Base-by-base conservation (phyloP, 2,888 invertebrate genomes). In the Drosophila cognata region DNA sequence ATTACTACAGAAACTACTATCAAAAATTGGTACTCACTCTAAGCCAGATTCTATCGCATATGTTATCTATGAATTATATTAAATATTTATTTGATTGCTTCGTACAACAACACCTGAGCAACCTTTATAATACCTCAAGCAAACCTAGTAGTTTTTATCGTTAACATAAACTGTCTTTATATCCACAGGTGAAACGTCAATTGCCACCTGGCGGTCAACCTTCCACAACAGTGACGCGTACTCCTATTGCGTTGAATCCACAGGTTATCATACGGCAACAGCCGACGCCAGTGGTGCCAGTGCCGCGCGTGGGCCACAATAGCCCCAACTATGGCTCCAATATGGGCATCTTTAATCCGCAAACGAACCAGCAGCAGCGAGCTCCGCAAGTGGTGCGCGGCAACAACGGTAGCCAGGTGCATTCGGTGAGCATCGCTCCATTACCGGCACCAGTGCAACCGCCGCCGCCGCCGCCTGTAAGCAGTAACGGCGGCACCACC, bases 181-280 rank as follows among this genome's bases (percentile, higher is more conserved):
- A 38, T 36, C 2, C 13, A 18, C 31, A 78, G 77, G 93, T 93
- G 0, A 93, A 93, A 68, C 91, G 93, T 1, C 93, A 93, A 41
- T n/a, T 86, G 28, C 85, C 90, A 7, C 31, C 60, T 0, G 55
- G 53, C 8, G 31, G 25, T 1, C 84, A 74, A 18, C 51, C 73
- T 0, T 2, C 73, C 2, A 50, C 77, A n/a, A 29, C 78, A 2
- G n/a, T 67, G 2, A 18, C 73, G 6, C 52, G 84, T 5, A 46
- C 58, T 16, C 73, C 71, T n/a, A 59, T 66, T 4, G 28, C 62
- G 4, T 7, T 71, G 6, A 60, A 35, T 21, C 57, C 79, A 1
- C 88, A 83, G 11, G 74, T 87, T 10, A 57, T 90, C 2, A 77
- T 90, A 33, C 74, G 88, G 21, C 75, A 61, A 56, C 84, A 72